Evolutionary conservation across 2,113 vertebrate species (phyloP).

Genomic region (Isurus oxyrinchus): DNA sequence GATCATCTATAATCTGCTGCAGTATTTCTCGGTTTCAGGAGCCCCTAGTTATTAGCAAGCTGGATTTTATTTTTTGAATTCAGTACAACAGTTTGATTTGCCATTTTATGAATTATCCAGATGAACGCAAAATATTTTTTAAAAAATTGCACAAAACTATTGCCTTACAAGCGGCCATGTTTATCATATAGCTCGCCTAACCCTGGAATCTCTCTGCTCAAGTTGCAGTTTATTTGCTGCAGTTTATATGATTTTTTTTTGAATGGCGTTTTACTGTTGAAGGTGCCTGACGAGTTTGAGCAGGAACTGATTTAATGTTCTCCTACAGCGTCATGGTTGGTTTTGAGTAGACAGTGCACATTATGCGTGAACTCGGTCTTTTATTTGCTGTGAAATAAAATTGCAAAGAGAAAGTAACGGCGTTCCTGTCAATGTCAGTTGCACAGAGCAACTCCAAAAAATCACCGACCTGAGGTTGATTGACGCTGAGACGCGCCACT

Average conservation of each 20-base stretch:
- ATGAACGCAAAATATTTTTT: background rate
- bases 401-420: background rate
- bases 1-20: background rate
- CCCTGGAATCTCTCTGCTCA: background rate
- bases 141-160: background rate
- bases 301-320: background rate
- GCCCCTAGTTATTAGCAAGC: background rate
- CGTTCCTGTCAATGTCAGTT: background rate
- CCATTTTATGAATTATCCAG: background rate
- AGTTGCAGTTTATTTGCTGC: background rate
- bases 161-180: background rate
- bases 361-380: background rate
- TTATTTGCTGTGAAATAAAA: background rate
- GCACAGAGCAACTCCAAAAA: background rate
- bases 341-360: background rate
- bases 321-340: background rate
- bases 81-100: background rate
- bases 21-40: background rate
- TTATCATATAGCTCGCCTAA: background rate
- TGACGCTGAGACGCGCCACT: background rate
- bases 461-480: background rate
- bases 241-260: background rate
- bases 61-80: background rate
- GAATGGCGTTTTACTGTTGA: background rate
- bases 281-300: background rate